These are phyloP conservation scores for Illadopsis cleaveri DNA, from an alignment of 2,113 vertebrate species.

Conservation along the genomic window DNA sequence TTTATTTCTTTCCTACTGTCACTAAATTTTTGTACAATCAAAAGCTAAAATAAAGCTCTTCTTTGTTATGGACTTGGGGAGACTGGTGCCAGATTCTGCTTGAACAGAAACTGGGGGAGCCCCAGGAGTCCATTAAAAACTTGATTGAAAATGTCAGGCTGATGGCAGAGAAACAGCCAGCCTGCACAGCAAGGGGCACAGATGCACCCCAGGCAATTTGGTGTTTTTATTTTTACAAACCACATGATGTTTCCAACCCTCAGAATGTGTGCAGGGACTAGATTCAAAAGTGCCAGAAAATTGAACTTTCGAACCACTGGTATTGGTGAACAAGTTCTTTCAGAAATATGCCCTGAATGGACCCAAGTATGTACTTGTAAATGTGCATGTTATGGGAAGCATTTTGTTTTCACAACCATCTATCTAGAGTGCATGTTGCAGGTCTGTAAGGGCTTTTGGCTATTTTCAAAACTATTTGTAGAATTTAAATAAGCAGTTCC, in stretches of 20 bases:
- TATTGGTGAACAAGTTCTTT: not conserved
- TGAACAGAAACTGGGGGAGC: not conserved
- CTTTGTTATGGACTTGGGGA: not conserved
- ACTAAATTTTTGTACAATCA: conserved; percentile 3
- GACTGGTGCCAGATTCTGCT: not conserved
- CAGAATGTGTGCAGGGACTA: not conserved
- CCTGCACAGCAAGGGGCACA: not conserved
- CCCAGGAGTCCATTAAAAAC: conserved; percentile 20
- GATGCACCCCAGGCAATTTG: not conserved
- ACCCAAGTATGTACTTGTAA: not conserved
- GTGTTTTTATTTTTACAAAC: not conserved
- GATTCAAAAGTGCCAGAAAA: not conserved
- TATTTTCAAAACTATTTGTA: not conserved
- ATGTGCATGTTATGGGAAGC: not conserved
- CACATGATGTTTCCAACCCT: not conserved
- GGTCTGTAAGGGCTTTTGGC: not conserved
- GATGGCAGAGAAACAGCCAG: not conserved
- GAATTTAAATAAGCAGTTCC: not conserved
- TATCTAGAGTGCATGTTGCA: not conserved
- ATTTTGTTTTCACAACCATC: not conserved
- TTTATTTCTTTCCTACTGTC: not conserved
- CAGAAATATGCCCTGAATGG: not conserved
- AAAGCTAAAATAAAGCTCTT: conserved; percentile 24
- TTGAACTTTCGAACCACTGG: not conserved
- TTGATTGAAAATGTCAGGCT: not conserved